Evolutionary conservation across 2,888 invertebrate species (phyloP).

Genomic region (Orthosia incerta): DNA sequence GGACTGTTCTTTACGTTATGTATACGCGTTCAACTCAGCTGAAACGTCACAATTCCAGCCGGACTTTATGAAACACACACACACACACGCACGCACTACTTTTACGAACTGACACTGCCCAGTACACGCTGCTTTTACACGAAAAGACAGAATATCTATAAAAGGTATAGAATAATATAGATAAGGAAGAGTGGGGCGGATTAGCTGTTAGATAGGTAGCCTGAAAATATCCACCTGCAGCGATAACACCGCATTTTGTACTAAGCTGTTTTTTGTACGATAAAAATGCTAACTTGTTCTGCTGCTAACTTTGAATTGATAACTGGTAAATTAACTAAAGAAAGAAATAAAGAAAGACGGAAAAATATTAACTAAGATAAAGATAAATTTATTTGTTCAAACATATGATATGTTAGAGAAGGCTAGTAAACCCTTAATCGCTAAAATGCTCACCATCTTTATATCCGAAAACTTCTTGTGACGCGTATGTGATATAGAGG

Average conservation of each 20-base stretch:
- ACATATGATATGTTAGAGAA: background rate
- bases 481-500: conserved; percentile 96
- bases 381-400: too few species aligned
- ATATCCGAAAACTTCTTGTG: conserved; percentile 96
- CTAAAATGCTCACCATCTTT: conserved; percentile 81
- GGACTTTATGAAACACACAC: background rate
- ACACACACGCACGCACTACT: too few species aligned
- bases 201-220: background rate
- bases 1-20: background rate
- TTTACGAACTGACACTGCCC: background rate
- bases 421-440: background rate
- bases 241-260: background rate
- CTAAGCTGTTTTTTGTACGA: background rate
- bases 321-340: too few species aligned
- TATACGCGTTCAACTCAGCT: background rate
- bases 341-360: too few species aligned
- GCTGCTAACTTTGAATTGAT: background rate
- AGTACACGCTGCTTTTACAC: background rate
- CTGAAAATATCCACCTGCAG: conserved; percentile 4
- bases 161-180: conserved; percentile 6
- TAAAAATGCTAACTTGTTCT: too few species aligned
- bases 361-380: too few species aligned
- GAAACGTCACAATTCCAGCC: background rate
- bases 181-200: conserved; percentile 8
- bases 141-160: background rate